Evolutionary conservation across 2,888 invertebrate species (phyloP).

Genomic region (Coelinius sp.): DNA sequence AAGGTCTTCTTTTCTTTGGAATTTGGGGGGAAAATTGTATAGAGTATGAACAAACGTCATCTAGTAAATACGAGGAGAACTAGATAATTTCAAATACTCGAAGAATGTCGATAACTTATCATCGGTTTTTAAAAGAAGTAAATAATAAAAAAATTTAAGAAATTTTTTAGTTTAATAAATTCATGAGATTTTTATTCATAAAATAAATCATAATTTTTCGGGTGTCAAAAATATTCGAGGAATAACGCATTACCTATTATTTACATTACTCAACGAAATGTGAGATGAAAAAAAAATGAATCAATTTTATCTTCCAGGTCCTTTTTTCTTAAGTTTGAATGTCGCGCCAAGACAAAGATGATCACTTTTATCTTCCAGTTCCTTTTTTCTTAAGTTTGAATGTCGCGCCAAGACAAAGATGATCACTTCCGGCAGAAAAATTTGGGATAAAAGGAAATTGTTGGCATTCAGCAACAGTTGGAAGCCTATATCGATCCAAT

Average conservation of each 20-base stretch:
- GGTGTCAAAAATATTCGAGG: conserved; percentile 1
- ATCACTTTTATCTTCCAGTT: conserved; percentile 1
- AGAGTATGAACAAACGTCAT: too few species aligned
- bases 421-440: conserved; percentile 83
- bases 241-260: conserved; percentile 11
- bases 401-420: conserved; percentile 83
- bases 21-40: too few species aligned
- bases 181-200: not conserved
- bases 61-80: too few species aligned
- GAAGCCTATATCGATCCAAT: conserved; percentile 75
- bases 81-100: too few species aligned
- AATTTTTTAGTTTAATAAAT: not conserved
- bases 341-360: conserved; percentile 83
- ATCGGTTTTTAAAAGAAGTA: too few species aligned
- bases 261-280: conserved; percentile 4
- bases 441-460: conserved; percentile 81
- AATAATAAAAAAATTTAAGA: not conserved
- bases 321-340: conserved; percentile 75
- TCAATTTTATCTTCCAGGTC: not conserved
- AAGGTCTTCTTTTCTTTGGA: too few species aligned
- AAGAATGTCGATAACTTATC: too few species aligned
- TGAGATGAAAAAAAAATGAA: not conserved
- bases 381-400: conserved; percentile 74
- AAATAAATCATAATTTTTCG: not conserved
- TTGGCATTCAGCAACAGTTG: conserved; percentile 76